These are phyloP conservation scores for Apodemia duryi DNA, from an alignment of 2,888 invertebrate genomes.

Conservation along the genomic window DNA sequence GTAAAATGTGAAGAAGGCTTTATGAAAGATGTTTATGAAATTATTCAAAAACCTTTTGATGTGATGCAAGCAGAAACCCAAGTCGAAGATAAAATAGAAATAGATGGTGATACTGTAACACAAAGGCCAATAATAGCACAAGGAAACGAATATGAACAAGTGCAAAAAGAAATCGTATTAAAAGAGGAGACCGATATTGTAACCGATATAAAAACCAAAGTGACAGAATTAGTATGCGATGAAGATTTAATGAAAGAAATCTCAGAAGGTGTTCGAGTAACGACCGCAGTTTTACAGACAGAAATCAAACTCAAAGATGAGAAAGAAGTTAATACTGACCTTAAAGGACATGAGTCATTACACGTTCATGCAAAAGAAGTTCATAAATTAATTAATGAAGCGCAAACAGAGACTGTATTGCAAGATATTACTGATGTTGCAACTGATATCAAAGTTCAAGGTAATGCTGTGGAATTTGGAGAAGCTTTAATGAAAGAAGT, in stretches of 20 bases:
- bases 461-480: neutral
- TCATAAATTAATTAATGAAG: slow-evolving; percentile 19
- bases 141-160: neutral
- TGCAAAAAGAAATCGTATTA: neutral
- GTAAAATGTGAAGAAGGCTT: neutral
- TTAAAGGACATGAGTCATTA: neutral
- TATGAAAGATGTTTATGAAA: neutral
- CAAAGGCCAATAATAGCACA: too few relatives aligned
- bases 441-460: neutral
- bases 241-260: neutral
- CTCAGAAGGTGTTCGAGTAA: neutral
- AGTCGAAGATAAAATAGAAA: neutral
- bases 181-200: neutral
- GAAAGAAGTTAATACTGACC: neutral
- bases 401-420: neutral
- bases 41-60: neutral
- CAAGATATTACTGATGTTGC: neutral
- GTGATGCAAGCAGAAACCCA: neutral
- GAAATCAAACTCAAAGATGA: too few relatives aligned
- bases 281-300: neutral
- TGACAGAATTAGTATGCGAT: neutral
- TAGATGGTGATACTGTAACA: neutral
- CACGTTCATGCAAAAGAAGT: slow-evolving; percentile 23
- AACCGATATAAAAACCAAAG: too few relatives aligned
- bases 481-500: neutral